phyloP scores from a whole-genome alignment of 2,113 vertebrate genomes.

The Malurus elegans region DNA sequence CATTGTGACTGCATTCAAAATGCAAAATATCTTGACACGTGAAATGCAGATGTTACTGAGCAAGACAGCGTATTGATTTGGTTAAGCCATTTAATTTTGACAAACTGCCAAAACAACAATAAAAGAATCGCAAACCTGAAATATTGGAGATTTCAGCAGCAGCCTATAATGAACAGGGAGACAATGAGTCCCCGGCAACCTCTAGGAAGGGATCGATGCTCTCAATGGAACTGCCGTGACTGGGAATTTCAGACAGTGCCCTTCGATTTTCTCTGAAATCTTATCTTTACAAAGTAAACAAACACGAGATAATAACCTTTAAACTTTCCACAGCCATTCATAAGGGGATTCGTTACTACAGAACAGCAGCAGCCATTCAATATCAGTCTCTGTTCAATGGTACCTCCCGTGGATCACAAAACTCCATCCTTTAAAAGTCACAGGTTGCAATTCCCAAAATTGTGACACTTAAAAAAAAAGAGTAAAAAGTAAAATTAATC shows the following conservation, averaged over 20 bases:
- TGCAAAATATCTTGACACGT: not conserved
- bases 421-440: not conserved
- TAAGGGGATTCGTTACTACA: conserved; percentile 17
- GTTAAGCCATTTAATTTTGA: conserved; percentile 58
- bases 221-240: conserved; percentile 61
- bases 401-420: fast-evolving
- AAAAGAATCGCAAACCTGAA: conserved; percentile 34
- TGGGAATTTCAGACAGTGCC: conserved; percentile 54
- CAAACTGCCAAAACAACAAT: conserved; percentile 62
- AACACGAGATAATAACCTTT: conserved; percentile 66
- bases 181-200: conserved; percentile 33
- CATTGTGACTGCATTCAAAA: not conserved
- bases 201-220: conserved; percentile 61
- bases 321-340: conserved; percentile 54
- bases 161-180: conserved; percentile 38
- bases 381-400: not conserved
- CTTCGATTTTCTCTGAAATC: conserved; percentile 70
- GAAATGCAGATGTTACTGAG: conserved; percentile 25
- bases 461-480: not conserved
- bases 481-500: not conserved
- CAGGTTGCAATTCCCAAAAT: not conserved
- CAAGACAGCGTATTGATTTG: conserved; percentile 9
- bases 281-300: conserved; percentile 73
- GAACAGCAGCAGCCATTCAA: not conserved
- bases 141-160: conserved; percentile 42